A percentile compares a stretch with the other conserved stretches of the same genome.
These are phyloP conservation scores for Nowickia ferox DNA, from an alignment of 2,888 invertebrate genomes.

Conservation along the genomic window DNA sequence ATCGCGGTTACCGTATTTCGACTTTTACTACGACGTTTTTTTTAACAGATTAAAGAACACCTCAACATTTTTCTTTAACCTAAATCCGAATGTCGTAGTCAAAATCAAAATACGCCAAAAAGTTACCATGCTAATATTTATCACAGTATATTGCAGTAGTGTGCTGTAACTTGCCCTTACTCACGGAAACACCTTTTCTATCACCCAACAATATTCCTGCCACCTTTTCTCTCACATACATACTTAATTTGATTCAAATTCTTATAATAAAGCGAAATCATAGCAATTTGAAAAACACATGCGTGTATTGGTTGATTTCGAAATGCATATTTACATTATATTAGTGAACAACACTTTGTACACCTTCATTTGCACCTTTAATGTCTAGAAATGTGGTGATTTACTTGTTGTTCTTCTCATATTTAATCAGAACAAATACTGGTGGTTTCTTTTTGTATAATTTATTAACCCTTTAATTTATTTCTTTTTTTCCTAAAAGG, in stretches of 20 bases:
- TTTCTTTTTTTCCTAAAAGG: conserved; percentile 27
- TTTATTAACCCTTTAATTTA: conserved; percentile 44
- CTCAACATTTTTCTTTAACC: too few species aligned
- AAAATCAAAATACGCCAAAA: too few species aligned
- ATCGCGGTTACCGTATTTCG: too few species aligned
- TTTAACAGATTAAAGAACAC: too few species aligned
- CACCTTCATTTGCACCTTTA: conserved; percentile 68
- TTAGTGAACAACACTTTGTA: conserved; percentile 36
- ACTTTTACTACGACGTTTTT: too few species aligned
- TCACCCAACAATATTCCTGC: not conserved
- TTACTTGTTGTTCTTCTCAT: conserved; percentile 44
- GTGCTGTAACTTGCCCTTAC: too few species aligned
- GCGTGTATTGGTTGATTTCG: not conserved
- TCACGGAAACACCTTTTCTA: not conserved
- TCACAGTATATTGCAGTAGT: too few species aligned
- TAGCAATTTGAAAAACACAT: conserved; percentile 11
- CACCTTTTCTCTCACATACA: conserved; percentile 15
- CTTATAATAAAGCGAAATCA: conserved; percentile 34
- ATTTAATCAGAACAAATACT: conserved; percentile 62
- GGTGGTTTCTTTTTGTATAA: not conserved
- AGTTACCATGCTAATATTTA: too few species aligned
- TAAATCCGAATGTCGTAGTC: too few species aligned
- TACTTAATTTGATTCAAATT: conserved; percentile 22
- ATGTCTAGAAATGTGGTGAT: conserved; percentile 43
- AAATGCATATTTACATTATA: not conserved